These are phyloP conservation scores for Noctilio leporinus DNA, from an alignment of 2,113 vertebrate species.

Conservation along the genomic window DNA sequence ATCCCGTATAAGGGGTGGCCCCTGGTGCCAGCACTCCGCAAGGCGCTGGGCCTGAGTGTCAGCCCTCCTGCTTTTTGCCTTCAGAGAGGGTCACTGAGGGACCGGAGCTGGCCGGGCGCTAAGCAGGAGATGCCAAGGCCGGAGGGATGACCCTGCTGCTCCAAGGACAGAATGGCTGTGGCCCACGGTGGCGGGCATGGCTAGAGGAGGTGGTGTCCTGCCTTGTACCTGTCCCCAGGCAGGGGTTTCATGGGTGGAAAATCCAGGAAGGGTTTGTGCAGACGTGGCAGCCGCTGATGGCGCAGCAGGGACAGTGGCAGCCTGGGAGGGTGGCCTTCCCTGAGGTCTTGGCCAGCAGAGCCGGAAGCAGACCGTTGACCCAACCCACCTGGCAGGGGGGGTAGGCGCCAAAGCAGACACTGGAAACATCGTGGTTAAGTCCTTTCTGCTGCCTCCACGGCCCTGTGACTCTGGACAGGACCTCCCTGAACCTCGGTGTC, in stretches of 20 bases:
- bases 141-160: neutral
- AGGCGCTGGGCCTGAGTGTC: accelerated
- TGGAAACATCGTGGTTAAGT: too few relatives aligned
- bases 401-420: accelerated
- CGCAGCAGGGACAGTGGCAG: neutral
- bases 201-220: neutral
- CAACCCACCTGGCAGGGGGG: accelerated
- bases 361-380: neutral
- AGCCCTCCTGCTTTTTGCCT: neutral
- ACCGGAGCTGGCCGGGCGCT: neutral
- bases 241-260: neutral
- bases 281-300: accelerated
- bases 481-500: neutral
- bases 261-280: neutral
- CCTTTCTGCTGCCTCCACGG: accelerated
- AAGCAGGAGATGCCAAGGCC: neutral
- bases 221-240: neutral
- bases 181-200: neutral
- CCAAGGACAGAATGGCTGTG: neutral
- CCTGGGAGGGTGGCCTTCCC: neutral
- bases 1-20: neutral
- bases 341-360: accelerated
- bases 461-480: neutral
- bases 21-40: neutral
- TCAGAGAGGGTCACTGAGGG: neutral